phyloP scores from a whole-genome alignment of 2,113 vertebrate species.

The Sakesphorus luctuosus region DNA sequence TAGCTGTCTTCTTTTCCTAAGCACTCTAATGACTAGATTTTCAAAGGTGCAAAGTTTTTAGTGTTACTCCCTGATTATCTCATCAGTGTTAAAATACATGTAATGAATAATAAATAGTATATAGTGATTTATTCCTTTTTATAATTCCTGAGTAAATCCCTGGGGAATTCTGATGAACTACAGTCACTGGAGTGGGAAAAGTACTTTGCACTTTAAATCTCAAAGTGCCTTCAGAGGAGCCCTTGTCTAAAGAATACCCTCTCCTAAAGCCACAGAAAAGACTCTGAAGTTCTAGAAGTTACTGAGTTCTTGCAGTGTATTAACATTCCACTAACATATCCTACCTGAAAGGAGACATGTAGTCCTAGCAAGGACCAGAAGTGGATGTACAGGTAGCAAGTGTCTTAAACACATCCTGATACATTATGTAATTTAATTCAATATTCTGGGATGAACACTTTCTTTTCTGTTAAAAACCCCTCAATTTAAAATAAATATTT shows the following conservation, averaged over 20 bases:
- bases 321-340: neutral
- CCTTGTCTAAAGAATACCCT: neutral
- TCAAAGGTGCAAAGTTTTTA: neutral
- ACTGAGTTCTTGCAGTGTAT: neutral
- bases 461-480: neutral
- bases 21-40: neutral
- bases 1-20: neutral
- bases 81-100: neutral
- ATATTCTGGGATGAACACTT: neutral
- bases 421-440: neutral
- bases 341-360: neutral
- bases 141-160: neutral
- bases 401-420: neutral
- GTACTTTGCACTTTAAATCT: neutral
- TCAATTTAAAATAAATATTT: neutral
- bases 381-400: neutral
- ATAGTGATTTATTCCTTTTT: neutral
- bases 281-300: neutral
- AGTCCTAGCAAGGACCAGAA: neutral
- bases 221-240: neutral
- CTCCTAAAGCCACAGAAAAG: neutral
- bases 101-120: neutral
- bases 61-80: neutral
- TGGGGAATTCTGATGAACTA: neutral
- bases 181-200: neutral